Conservation (phyloP, 2,888 invertebrate genomes). For the Tiphia femorata region DNA sequence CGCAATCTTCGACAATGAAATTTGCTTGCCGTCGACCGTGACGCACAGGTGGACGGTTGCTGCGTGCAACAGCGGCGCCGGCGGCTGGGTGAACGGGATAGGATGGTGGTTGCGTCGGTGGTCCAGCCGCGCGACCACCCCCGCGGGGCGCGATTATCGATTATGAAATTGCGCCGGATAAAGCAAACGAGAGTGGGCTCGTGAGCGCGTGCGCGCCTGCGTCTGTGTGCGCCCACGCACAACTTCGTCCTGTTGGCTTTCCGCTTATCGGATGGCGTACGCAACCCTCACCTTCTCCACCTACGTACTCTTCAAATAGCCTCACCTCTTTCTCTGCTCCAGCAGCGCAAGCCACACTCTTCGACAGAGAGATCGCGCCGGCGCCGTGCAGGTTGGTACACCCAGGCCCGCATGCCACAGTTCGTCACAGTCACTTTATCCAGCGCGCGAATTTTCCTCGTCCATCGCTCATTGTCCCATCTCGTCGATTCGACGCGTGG, state of each 20-base stretch:
- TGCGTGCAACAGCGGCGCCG: no score
- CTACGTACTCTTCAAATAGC: background rate
- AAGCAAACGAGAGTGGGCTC: constrained; percentile 40
- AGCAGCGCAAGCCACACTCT: no score
- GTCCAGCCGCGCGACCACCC: background rate
- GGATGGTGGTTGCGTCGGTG: background rate
- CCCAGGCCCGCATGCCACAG: no score
- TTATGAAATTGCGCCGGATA: constrained; percentile 52
- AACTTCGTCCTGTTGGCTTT: no score
- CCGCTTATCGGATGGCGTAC: constrained; percentile 40
- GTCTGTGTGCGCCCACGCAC: constrained; percentile 16
- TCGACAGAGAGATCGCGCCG: no score
- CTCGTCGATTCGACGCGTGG: no score
- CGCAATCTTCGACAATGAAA: background rate
- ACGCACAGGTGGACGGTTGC: no score
- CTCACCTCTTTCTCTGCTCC: background rate
- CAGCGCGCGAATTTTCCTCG: no score
- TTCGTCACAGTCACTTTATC: no score
- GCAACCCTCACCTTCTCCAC: background rate
- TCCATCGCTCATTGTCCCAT: no score
- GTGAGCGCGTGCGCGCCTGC: constrained; percentile 10
- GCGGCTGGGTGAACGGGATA: background rate
- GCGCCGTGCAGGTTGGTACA: no score
- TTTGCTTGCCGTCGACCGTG: no score
- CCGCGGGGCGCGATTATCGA: constrained; percentile 42